These are phyloP conservation scores for Volucella bombylans DNA, from an alignment of 2,888 invertebrate species.

Conservation along the genomic window DNA sequence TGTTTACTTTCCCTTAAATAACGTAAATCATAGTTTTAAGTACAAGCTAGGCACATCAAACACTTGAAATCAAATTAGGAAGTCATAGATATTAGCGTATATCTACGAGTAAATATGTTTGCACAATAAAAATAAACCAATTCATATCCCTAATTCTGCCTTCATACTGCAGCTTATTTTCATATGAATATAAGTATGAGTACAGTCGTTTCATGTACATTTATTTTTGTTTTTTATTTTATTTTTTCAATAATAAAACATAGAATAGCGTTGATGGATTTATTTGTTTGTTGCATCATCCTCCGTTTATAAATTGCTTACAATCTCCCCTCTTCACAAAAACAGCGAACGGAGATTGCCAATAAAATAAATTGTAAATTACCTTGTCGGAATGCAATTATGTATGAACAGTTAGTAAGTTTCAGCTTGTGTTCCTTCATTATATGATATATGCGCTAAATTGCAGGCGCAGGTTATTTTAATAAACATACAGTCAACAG, in stretches of 20 bases:
- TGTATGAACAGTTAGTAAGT: slow-evolving; percentile 52
- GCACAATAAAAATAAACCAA: no score
- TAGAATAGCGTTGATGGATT: slow-evolving; percentile 60
- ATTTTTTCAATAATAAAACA: slow-evolving; percentile 48
- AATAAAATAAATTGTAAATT: slow-evolving; percentile 65
- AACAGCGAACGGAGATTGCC: slow-evolving; percentile 22
- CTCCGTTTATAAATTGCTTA: slow-evolving; percentile 25
- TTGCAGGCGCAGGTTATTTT: slow-evolving; percentile 40
- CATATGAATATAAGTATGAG: background rate
- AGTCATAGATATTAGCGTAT: no score
- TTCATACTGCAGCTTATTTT: no score
- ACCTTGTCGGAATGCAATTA: slow-evolving; percentile 64
- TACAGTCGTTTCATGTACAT: slow-evolving; percentile 19
- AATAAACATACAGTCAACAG: slow-evolving; percentile 47
- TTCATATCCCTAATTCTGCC: no score
- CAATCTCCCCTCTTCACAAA: slow-evolving; percentile 11
- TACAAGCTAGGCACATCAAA: no score
- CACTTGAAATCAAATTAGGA: no score
- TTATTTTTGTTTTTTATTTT: slow-evolving; percentile 46
- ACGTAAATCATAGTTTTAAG: no score
- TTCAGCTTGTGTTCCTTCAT: slow-evolving; percentile 19
- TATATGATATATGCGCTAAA: slow-evolving; percentile 6
- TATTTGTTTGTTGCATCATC: slow-evolving; percentile 57
- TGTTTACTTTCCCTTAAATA: no score
- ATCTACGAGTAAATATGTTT: no score